phyloP scores from a whole-genome alignment of 2,113 vertebrate genomes.

The Gnathochromis pfefferi region DNA sequence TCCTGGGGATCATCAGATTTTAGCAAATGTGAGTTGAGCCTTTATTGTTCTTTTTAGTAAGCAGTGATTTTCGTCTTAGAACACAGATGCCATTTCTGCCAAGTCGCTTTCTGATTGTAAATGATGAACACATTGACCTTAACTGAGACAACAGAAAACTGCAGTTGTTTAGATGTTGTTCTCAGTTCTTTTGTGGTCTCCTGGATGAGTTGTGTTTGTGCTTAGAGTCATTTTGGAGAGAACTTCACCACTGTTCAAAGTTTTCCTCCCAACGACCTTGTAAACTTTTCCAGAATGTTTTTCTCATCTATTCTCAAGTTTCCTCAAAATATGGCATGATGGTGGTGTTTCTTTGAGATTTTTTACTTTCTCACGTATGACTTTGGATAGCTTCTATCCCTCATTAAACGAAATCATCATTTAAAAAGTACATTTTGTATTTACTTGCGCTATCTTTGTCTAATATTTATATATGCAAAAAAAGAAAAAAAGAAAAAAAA shows the following conservation, averaged over 20 bases:
- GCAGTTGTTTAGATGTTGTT: not conserved
- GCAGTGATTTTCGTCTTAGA: fast-evolving
- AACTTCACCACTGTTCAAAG: not conserved
- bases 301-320: not conserved
- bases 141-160: not conserved
- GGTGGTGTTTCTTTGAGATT: not conserved
- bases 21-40: not conserved
- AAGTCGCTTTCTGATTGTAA: not conserved
- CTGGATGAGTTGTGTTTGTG: not conserved
- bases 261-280: not conserved
- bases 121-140: not conserved
- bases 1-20: not conserved
- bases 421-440: not conserved
- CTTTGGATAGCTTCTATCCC: not conserved
- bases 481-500: not conserved
- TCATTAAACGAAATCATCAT: fast-evolving
- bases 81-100: not conserved
- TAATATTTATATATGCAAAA: not conserved
- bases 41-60: not conserved
- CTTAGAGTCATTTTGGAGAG: not conserved
- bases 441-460: fast-evolving
- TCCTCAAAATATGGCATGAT: not conserved
- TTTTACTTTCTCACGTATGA: not conserved
- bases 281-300: not conserved
- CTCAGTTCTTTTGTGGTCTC: not conserved